These are phyloP conservation scores for Hydroisotoma schaefferi DNA, from an alignment of 2,888 invertebrate genomes.

Conservation along the genomic window DNA sequence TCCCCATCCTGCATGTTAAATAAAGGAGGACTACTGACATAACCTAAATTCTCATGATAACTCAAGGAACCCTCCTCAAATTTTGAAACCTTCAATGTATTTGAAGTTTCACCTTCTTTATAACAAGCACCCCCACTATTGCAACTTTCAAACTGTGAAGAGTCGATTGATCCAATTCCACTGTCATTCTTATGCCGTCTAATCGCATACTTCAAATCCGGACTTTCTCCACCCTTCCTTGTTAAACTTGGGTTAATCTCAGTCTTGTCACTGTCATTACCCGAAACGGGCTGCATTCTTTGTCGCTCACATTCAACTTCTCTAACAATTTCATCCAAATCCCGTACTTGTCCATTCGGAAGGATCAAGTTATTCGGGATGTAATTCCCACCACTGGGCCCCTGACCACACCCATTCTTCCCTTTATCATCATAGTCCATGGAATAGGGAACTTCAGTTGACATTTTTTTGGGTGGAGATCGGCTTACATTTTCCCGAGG, in stretches of 20 bases:
- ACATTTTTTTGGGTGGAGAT: background rate
- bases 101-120: background rate
- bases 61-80: background rate
- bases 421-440: no score
- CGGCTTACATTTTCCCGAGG: background rate
- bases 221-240: background rate
- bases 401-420: constrained; percentile 18
- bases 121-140: background rate
- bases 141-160: constrained; percentile 25
- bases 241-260: constrained; percentile 2
- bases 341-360: background rate
- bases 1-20: no score
- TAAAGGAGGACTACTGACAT: background rate
- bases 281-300: no score
- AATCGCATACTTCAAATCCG: background rate
- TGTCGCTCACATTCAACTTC: background rate
- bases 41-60: constrained; percentile 6
- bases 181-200: constrained; percentile 45
- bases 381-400: constrained; percentile 24
- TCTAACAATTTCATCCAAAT: background rate
- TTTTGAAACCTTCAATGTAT: background rate
- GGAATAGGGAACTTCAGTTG: no score
- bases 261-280: no score
- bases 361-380: constrained; percentile 20
- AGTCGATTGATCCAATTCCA: constrained; percentile 46